These are phyloP conservation scores for Caiman crocodilus DNA, from an alignment of 2,797 vertebrate genomes.

Conservation along the genomic window DNA sequence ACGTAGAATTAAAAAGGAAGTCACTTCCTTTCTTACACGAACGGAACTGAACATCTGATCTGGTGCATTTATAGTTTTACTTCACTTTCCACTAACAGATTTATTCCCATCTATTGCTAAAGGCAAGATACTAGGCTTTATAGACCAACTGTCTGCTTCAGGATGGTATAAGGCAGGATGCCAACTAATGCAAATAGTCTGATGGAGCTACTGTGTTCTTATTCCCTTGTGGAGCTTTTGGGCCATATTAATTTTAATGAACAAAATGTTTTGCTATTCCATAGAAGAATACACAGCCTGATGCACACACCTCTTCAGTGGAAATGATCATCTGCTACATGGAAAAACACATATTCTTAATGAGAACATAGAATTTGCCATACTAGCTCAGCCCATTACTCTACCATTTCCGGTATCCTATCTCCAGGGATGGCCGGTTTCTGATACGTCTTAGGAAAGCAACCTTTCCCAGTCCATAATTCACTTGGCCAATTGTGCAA, in stretches of 20 bases:
- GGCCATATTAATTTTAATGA: background rate
- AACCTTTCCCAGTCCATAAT: fast-evolving
- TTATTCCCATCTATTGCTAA: fast-evolving
- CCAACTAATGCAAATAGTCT: background rate
- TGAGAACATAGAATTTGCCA: background rate
- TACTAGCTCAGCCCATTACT: background rate
- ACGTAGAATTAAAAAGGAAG: fast-evolving
- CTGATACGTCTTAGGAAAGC: fast-evolving
- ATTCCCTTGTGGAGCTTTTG: background rate
- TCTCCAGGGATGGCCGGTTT: background rate
- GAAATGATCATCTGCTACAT: background rate
- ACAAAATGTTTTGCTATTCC: background rate
- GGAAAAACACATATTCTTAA: background rate
- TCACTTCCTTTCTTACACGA: fast-evolving
- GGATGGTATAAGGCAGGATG: fast-evolving
- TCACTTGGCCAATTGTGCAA: fast-evolving
- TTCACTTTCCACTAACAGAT: fast-evolving
- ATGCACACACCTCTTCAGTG: background rate
- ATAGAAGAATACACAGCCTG: background rate
- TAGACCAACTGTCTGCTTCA: background rate
- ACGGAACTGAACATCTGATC: fast-evolving
- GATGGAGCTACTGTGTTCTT: fast-evolving
- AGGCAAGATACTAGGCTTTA: background rate
- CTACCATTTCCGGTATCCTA: background rate
- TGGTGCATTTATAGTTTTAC: fast-evolving